Evolutionary conservation across 1,140 invertebrate genomes (phyloP), one percentile per base, ranked within the genome.

Genomic region (Pogonognathellus flavescens): DNA sequence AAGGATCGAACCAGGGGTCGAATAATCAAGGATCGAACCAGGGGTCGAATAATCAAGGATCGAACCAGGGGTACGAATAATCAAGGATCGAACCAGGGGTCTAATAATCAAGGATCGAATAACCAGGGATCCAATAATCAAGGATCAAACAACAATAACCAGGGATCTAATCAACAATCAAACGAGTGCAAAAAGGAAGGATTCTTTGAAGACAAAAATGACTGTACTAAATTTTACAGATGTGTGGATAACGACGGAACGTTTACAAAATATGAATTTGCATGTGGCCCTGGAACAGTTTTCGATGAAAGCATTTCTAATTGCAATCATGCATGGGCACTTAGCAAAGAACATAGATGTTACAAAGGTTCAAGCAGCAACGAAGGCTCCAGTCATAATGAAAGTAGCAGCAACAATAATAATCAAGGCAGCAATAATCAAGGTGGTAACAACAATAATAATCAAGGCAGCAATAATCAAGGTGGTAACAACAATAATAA

Each of bases 201-300:
- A 2, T 52, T 53, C 41, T 20, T 20, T 14, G 9, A 20, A 9
- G 80, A 53, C 13, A 84, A 72, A 22, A 72, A 70, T 22, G 82
- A 87, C 55, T 87, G 86, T 50, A 62, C n/a, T 22, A 85, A 85
- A 41, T 87, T 87, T 62, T 87, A 85, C 70, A 20, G 86, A 16
- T 87, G 86, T 52, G 84, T 85, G 49, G 81, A 85, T 1, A 53
- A 87, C 25, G 70, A 22, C 11, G 84, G 66, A 31, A 49, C 22
- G 13, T 25, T 83, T 14, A 87, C 53, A 11, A 41, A 92, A 89
- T 93, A 94, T 88, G 93, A 94, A 88, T 96, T 94, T 90, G 91
- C 91, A 10, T 96, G 95, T 89, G 93, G 93, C 20, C 91, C 92
- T 62, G 93, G 93, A 86, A 95, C 95, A 7, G 93, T 94, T 84